A percentile compares a stretch with the other conserved stretches of the same genome.
Conservation (phyloP, 1,140 invertebrate genomes). For the Pseudomyrmex flavicornis region DNA sequence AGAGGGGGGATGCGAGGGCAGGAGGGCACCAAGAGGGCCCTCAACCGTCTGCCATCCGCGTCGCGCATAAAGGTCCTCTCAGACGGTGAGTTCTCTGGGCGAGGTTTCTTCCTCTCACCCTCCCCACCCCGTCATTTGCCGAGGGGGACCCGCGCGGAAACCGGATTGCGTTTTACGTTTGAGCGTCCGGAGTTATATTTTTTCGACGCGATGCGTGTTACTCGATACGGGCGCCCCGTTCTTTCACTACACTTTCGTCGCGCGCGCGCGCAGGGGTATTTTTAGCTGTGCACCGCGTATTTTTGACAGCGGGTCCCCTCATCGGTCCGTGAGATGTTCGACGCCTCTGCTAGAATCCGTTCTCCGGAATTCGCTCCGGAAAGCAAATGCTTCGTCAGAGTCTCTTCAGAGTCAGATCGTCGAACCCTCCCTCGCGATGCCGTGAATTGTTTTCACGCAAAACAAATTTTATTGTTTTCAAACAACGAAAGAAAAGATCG, state of each 20-base stretch:
- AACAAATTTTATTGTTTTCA: too few species aligned
- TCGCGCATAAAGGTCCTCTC: conserved; percentile 61
- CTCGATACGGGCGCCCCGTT: conserved; percentile 28
- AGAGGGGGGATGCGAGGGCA: not conserved
- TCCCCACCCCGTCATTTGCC: not conserved
- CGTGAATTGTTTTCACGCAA: too few species aligned
- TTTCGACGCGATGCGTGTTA: conserved; percentile 50
- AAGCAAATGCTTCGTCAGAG: not conserved
- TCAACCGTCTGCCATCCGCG: conserved; percentile 64
- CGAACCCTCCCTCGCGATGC: too few species aligned
- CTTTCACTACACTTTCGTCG: conserved; percentile 5
- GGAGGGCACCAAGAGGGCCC: conserved; percentile 56
- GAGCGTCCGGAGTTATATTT: conserved; percentile 28
- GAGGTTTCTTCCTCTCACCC: conserved; percentile 3
- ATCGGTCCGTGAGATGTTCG: conserved; percentile 6
- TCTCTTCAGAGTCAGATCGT: too few species aligned
- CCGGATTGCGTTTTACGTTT: conserved; percentile 48
- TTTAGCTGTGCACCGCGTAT: conserved; percentile 44
- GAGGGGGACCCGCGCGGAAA: conserved; percentile 24
- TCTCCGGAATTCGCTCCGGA: not conserved
- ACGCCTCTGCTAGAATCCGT: conserved; percentile 34
- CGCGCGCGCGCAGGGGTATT: conserved; percentile 27
- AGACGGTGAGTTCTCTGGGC: conserved; percentile 27
- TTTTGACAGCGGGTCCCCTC: conserved; percentile 35
- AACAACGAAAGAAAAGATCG: too few species aligned